A percentile compares a stretch with the other conserved stretches of the same genome.
phyloP scores from a whole-genome alignment of 1,140 invertebrate genomes.

The Bombus turneri region DNA sequence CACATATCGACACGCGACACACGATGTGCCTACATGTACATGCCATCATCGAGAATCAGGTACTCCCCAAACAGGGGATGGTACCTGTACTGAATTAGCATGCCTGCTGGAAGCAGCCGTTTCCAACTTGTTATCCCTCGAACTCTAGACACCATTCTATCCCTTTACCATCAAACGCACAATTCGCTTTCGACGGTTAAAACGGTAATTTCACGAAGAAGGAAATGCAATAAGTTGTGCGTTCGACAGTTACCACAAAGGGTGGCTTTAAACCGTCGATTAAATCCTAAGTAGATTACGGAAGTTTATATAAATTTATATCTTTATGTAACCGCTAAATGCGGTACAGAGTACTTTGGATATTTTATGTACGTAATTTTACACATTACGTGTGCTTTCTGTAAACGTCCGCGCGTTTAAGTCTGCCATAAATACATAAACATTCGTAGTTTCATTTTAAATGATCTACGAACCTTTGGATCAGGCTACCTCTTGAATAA shows the following conservation, averaged over 20 bases:
- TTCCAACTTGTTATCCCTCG: constrained; percentile 62
- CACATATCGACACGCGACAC: background rate
- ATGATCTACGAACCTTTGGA: no score
- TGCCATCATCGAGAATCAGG: constrained; percentile 12
- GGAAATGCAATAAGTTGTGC: constrained; percentile 27
- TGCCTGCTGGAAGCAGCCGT: constrained; percentile 47
- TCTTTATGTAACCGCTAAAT: no score
- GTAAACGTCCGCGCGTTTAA: no score
- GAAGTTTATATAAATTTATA: no score
- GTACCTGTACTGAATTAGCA: constrained; percentile 66
- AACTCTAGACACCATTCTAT: background rate
- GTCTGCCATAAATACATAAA: no score
- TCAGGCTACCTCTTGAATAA: no score
- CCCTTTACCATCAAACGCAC: constrained; percentile 69
- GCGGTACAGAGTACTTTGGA: background rate
- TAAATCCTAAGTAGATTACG: no score
- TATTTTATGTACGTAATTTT: background rate
- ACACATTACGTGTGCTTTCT: background rate
- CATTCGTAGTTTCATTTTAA: no score
- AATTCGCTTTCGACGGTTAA: constrained; percentile 68
- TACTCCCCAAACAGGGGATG: background rate
- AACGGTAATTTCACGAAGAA: constrained; percentile 61
- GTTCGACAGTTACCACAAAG: constrained; percentile 28
- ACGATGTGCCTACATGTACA: constrained; percentile 16
- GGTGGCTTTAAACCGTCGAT: no score